Evolutionary conservation across 2,888 invertebrate species (phyloP).

Genomic region (Drosophila vallismaia): DNA sequence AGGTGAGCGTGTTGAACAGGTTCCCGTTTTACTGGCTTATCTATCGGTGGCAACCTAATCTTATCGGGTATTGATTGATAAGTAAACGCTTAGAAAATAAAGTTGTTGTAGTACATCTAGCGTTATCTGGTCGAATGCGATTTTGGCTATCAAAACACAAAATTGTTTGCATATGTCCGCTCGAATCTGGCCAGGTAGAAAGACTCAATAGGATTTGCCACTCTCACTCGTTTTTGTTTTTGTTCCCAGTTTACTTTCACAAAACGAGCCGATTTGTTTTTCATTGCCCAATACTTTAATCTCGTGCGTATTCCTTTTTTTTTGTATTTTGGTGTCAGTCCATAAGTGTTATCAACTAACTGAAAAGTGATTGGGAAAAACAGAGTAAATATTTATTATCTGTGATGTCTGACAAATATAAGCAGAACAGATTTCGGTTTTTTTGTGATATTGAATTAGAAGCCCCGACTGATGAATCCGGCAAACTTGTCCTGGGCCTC

Average conservation of each 20-base stretch:
- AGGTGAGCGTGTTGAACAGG: slow-evolving; percentile 33
- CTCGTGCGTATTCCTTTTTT: not conserved
- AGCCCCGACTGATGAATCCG: slow-evolving; percentile 1
- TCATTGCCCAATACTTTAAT: slow-evolving; percentile 1
- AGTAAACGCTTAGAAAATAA: slow-evolving; percentile 17
- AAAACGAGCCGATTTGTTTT: not conserved
- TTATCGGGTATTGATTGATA: slow-evolving; percentile 70
- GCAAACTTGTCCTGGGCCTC: slow-evolving; percentile 67
- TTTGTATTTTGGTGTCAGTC: slow-evolving; percentile 19
- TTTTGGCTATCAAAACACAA: slow-evolving; percentile 41
- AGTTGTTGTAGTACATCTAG: slow-evolving; percentile 9
- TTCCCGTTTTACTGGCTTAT: slow-evolving; percentile 41
- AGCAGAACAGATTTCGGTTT: not conserved
- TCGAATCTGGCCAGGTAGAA: slow-evolving; percentile 14
- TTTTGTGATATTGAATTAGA: not conserved
- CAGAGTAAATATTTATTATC: slow-evolving; percentile 34
- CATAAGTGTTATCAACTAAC: slow-evolving; percentile 16
- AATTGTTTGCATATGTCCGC: slow-evolving; percentile 42
- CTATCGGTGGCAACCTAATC: slow-evolving; percentile 53
- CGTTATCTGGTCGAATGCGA: slow-evolving; percentile 21
- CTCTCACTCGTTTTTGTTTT: not conserved
- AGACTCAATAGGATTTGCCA: not conserved
- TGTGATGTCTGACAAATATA: slow-evolving; percentile 10
- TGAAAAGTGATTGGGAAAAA: slow-evolving; percentile 14
- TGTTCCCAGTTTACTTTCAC: not conserved